Base-by-base conservation (phyloP, 1,140 invertebrate genomes). In the Chrysopa pallens region DNA sequence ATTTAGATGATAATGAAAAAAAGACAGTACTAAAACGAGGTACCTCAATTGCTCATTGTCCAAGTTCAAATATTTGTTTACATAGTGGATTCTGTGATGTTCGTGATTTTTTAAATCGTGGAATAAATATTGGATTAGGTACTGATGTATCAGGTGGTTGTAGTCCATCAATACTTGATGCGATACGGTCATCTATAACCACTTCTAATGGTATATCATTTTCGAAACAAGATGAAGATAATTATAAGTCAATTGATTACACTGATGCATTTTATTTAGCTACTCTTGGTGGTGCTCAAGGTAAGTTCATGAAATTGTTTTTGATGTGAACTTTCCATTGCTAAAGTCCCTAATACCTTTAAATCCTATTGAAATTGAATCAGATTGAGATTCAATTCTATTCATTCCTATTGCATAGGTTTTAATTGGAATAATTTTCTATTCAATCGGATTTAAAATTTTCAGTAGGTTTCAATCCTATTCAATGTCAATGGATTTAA, bases 91-190 rank as follows among this genome's bases (percentile, higher is more conserved):
- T 89, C 0, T 89, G 87, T 53, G 78, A 89, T 55, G 73, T 87
- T 0, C 64, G 72, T 43, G 69, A 69, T 43, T 53, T 90, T 4
- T 56, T 76, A 31, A 54, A 74, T 13, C 57, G 65, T 38, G 73
- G 74, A 0, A 53, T 93, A 6, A 80, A 73, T 55, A 69, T 93
- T 41, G 87, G 86, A 14, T 67, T 94, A 17, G 89, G 88, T 48
- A 88, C 86, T 58, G 84, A 94, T 66, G 74, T 90, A 29, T 72
- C 84, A 3, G 89, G 81, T 9, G 87, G 87, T 2, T 74, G 80
- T 52, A 80, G 68, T 43, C 63, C 74, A 1, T 82, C 78, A 5
- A 83, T 94, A 17, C 51, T 90, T 39, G 74, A 86, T 48, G 73
- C 74, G 8, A 80, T 93, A 55, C 64, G 78, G 47, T 64, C 73